A percentile compares a stretch with the other conserved stretches of the same genome.
These are phyloP conservation scores for Mus spicilegus DNA, from an alignment of 2,113 vertebrate genomes.

Conservation along the genomic window DNA sequence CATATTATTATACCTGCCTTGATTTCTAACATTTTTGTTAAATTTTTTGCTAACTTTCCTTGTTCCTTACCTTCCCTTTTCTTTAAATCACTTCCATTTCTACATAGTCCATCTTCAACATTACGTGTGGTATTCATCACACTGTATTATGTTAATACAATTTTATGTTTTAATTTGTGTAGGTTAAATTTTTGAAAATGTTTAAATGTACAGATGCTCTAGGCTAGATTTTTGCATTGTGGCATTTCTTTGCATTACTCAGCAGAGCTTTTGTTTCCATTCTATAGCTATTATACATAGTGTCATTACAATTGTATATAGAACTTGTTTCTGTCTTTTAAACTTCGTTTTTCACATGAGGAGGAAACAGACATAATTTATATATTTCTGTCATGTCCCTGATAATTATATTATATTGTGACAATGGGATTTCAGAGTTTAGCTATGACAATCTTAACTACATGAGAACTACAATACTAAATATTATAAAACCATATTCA, in stretches of 20 bases:
- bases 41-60: too few species aligned
- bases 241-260: neutral
- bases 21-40: too few species aligned
- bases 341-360: neutral
- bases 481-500: neutral
- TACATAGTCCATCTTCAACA: too few species aligned
- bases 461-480: neutral
- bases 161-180: too few species aligned
- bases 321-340: neutral
- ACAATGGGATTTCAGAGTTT: neutral
- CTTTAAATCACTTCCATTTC: too few species aligned
- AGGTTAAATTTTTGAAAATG: neutral
- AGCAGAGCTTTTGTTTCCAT: neutral
- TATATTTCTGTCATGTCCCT: neutral
- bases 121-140: neutral
- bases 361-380: neutral
- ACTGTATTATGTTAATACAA: neutral
- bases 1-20: too few species aligned
- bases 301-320: neutral
- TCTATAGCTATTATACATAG: neutral
- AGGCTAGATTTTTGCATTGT: neutral
- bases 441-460: neutral
- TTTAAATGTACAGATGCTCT: neutral
- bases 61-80: too few species aligned
- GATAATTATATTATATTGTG: neutral